These are phyloP conservation scores for Corydoras sp. DNA, from an alignment of 2,113 vertebrate genomes.

Conservation along the genomic window DNA sequence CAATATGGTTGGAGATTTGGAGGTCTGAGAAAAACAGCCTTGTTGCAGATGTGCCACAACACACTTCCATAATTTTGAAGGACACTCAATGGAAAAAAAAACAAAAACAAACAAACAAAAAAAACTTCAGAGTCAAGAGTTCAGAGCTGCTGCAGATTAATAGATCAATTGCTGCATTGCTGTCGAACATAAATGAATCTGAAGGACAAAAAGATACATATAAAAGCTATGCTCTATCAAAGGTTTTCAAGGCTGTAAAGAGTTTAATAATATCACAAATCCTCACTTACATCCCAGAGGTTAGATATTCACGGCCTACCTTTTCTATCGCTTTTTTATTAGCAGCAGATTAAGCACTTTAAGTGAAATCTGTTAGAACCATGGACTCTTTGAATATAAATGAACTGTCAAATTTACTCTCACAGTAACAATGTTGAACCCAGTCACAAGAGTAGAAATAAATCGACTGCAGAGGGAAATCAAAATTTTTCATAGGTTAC, in stretches of 20 bases:
- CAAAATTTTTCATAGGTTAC: constrained; percentile 43
- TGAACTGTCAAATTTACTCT: not conserved
- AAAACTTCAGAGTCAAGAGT: not conserved
- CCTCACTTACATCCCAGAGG: not conserved
- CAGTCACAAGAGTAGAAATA: constrained; percentile 11
- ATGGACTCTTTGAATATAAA: not conserved
- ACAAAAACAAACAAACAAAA: not conserved
- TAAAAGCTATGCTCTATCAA: too few relatives aligned
- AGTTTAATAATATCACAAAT: not conserved
- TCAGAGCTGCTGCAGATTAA: not conserved
- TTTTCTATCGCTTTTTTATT: not conserved
- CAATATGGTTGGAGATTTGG: not conserved
- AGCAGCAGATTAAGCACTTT: not conserved
- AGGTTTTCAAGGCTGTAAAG: not conserved
- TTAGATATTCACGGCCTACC: not conserved
- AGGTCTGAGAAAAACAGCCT: not conserved
- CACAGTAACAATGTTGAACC: not conserved
- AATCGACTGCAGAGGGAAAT: constrained; percentile 36
- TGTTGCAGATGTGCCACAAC: not conserved
- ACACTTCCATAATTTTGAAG: not conserved
- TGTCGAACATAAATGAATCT: not conserved
- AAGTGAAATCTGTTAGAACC: not conserved
- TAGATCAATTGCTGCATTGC: not conserved
- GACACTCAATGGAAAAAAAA: not conserved
- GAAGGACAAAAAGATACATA: not conserved